Percentiles rank a stretch among this genome's conserved stretches.
phyloP scores from a whole-genome alignment of 2,113 vertebrate species.

The Centropristis striata region DNA sequence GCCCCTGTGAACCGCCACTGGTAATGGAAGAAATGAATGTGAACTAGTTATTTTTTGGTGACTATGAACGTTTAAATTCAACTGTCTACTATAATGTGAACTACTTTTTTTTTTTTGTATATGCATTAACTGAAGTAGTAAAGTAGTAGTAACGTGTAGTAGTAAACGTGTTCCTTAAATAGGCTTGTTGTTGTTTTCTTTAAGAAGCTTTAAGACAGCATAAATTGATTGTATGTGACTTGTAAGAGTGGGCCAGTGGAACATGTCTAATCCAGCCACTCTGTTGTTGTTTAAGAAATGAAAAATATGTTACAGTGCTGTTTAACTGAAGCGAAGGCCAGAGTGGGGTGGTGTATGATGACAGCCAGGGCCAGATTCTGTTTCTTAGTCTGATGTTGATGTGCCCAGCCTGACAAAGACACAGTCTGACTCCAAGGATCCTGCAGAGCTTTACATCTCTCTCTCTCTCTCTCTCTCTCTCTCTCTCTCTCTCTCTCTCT shows the following conservation, averaged over 20 bases:
- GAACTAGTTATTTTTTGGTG: too few species aligned
- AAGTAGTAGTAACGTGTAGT: too few species aligned
- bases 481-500: too few species aligned
- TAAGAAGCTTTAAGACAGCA: too few species aligned
- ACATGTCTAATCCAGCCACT: background rate
- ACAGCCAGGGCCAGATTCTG: slow-evolving; percentile 15
- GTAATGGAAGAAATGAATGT: too few species aligned
- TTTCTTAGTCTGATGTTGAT: slow-evolving; percentile 24
- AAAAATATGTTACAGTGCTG: background rate
- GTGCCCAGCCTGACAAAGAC: slow-evolving; percentile 48
- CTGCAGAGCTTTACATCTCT: slow-evolving; percentile 31
- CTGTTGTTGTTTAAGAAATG: background rate
- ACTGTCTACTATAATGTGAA: too few species aligned
- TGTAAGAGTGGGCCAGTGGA: background rate
- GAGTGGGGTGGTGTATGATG: background rate
- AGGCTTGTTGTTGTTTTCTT: too few species aligned
- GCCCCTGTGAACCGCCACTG: too few species aligned
- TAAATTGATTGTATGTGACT: background rate
- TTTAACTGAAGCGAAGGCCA: background rate
- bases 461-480: slow-evolving; percentile 23
- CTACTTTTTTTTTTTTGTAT: too few species aligned
- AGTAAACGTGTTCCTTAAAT: too few species aligned
- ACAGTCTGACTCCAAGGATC: slow-evolving; percentile 36
- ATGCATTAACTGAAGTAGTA: too few species aligned
- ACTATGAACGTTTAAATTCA: too few species aligned